Percentiles rank a stretch among this genome's conserved stretches.
These are phyloP conservation scores for Drosophila cognata DNA, from an alignment of 2,888 invertebrate genomes.

Conservation along the genomic window DNA sequence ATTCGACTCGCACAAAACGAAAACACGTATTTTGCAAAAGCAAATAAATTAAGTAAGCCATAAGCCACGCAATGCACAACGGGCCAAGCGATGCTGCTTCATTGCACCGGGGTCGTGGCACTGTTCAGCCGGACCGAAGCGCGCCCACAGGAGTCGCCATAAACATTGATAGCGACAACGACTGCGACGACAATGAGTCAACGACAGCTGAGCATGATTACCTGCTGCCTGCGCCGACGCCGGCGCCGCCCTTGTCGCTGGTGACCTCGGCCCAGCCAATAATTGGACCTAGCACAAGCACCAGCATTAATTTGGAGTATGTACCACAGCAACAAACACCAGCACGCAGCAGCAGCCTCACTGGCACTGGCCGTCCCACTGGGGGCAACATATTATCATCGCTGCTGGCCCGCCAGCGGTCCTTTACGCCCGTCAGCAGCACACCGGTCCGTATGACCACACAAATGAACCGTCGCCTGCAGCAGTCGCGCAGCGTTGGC, in stretches of 20 bases:
- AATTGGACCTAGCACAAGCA: conserved; percentile 26
- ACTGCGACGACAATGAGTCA: conserved; percentile 73
- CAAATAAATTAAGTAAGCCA: conserved; percentile 24
- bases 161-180: conserved; percentile 52
- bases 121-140: conserved; percentile 14
- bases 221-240: conserved; percentile 54
- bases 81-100: conserved; percentile 58
- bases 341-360: conserved; percentile 31
- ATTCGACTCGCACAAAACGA: conserved; percentile 41
- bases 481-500: conserved; percentile 52
- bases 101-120: conserved; percentile 40
- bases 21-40: conserved; percentile 31
- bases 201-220: conserved; percentile 71
- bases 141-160: conserved; percentile 30
- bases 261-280: conserved; percentile 42
- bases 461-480: conserved; percentile 64
- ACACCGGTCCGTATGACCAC: conserved; percentile 51
- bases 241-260: conserved; percentile 41
- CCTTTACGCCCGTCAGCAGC: conserved; percentile 55
- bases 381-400: conserved; percentile 66
- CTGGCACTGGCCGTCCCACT: conserved; percentile 30
- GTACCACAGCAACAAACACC: conserved; percentile 5
- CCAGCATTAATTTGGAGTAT: conserved; percentile 71
- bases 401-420: conserved; percentile 62
- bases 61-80: conserved; percentile 58